phyloP scores from a whole-genome alignment of 2,888 invertebrate genomes.

The Brachyopa scutellaris region DNA sequence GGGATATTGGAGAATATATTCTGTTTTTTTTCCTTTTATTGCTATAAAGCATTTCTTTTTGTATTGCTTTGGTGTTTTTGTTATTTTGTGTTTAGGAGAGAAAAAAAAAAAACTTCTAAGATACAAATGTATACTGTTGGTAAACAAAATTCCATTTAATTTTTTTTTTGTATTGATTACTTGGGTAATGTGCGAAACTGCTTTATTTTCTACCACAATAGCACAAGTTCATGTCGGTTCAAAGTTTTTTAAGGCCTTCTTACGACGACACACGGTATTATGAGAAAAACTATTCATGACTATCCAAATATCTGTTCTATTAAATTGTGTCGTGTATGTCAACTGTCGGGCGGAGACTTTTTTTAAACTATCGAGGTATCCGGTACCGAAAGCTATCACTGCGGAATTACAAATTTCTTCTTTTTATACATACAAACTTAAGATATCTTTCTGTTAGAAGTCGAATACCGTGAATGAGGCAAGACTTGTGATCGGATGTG shows the following conservation, averaged over 20 bases:
- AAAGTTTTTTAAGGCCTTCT: not conserved
- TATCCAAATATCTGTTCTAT: not conserved
- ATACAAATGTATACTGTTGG: not conserved
- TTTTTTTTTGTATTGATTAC: not conserved
- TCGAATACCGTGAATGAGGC: too few relatives aligned
- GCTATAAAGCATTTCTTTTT: constrained; percentile 3
- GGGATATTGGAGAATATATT: constrained; percentile 42
- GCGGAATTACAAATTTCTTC: too few relatives aligned
- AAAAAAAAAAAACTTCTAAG: not conserved
- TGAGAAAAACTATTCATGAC: not conserved
- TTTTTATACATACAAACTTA: too few relatives aligned
- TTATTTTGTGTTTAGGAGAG: not conserved
- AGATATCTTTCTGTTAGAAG: too few relatives aligned
- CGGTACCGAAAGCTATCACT: too few relatives aligned
- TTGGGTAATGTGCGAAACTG: constrained; percentile 2
- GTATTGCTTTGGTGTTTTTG: not conserved
- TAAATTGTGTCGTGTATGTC: not conserved
- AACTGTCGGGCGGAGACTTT: too few relatives aligned
- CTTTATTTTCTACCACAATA: constrained; percentile 10
- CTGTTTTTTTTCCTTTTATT: not conserved
- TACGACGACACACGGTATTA: not conserved
- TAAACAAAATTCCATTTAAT: not conserved
- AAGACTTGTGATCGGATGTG: too few relatives aligned
- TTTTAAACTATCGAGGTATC: too few relatives aligned
- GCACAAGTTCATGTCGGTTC: constrained; percentile 33